Conservation (phyloP, 1,140 invertebrate species). For the Drosophila nannoptera region DNA sequence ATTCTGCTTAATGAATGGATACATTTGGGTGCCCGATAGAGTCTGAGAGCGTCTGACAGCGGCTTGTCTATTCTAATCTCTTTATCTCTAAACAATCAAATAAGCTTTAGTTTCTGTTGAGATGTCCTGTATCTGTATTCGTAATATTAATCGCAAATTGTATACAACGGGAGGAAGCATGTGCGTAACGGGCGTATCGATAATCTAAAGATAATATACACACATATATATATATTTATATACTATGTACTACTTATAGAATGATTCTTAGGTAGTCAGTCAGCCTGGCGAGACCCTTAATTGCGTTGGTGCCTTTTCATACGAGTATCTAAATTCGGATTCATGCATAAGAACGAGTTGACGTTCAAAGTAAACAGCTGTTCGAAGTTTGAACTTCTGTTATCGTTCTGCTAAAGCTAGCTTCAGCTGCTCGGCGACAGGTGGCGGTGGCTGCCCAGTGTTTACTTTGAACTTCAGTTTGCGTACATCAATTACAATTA, state of each 20-base stretch:
- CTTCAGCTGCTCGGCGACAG: background rate
- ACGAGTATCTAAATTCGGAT: slow-evolving; percentile 10
- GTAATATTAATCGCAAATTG: slow-evolving; percentile 30
- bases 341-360: background rate
- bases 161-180: slow-evolving; percentile 25
- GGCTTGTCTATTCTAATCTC: slow-evolving; percentile 36
- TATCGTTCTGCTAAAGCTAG: background rate
- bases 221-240: slow-evolving; percentile 10
- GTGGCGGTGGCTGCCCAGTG: background rate
- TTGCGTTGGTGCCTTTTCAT: slow-evolving; percentile 14
- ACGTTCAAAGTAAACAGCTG: slow-evolving; percentile 13
- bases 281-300: slow-evolving; percentile 2
- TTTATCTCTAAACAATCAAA: slow-evolving; percentile 22
- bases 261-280: slow-evolving; percentile 12
- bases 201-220: background rate
- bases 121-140: slow-evolving; percentile 45
- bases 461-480: slow-evolving; percentile 14
- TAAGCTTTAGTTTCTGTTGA: slow-evolving; percentile 44
- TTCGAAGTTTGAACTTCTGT: background rate
- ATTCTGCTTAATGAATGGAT: background rate
- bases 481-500: slow-evolving; percentile 5
- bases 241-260: slow-evolving; percentile 9
- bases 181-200: slow-evolving; percentile 16
- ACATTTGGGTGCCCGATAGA: slow-evolving; percentile 19
- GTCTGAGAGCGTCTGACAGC: slow-evolving; percentile 24